These are phyloP conservation scores for Heterodera filipjevi DNA, from an alignment of 2,888 invertebrate species.

Conservation along the genomic window DNA sequence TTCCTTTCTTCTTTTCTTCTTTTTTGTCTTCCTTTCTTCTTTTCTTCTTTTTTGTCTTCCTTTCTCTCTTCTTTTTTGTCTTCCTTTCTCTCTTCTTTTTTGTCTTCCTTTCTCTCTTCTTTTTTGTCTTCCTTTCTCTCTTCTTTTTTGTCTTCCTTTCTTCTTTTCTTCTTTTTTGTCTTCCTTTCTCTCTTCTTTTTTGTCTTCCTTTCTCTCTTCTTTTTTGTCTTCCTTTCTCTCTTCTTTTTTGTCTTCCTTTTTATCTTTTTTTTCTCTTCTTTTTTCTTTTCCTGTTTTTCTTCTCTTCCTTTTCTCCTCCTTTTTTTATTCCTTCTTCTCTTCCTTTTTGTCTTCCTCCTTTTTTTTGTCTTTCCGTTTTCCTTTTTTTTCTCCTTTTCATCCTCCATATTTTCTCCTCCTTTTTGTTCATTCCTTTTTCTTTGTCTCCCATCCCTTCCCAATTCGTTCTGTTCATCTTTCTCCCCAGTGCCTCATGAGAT, in stretches of 20 bases:
- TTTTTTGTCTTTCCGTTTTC: neutral
- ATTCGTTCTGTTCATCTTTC: too few species aligned
- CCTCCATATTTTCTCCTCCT: too few species aligned
- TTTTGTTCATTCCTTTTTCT: too few species aligned
- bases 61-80: neutral
- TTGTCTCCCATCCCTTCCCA: too few species aligned
- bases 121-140: neutral
- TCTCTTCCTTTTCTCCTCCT: neutral
- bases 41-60: neutral
- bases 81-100: neutral
- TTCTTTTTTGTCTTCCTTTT: neutral
- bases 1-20: neutral
- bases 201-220: neutral
- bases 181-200: neutral
- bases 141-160: neutral
- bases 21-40: neutral
- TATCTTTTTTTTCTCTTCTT: neutral
- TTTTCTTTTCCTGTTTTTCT: neutral
- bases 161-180: neutral
- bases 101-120: too few species aligned
- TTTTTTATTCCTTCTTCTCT: neutral
- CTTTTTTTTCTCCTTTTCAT: too few species aligned
- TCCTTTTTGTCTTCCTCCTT: neutral
- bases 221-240: slow-evolving; percentile 1
- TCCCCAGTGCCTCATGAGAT: too few species aligned